phyloP scores from a whole-genome alignment of 2,888 invertebrate species.

The Escarpia spicata region DNA sequence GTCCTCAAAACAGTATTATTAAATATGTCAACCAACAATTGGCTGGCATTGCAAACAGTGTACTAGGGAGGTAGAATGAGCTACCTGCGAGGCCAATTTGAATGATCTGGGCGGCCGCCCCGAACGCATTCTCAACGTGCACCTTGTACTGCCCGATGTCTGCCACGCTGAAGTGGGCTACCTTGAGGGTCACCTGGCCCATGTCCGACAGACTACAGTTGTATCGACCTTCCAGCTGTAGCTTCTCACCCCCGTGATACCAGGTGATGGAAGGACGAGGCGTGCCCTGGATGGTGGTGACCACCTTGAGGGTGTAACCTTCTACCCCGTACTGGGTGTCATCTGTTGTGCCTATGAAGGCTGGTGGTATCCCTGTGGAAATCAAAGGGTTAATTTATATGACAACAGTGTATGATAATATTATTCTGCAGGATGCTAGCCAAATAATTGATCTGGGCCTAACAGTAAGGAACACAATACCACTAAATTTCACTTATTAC shows the following conservation, averaged over 20 bases:
- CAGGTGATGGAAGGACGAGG: constrained; percentile 94
- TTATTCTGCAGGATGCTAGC: neutral
- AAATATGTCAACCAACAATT: neutral
- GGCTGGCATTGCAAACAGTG: neutral
- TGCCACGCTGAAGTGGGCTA: constrained; percentile 69
- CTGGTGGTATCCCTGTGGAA: constrained; percentile 39
- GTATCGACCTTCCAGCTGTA: constrained; percentile 46
- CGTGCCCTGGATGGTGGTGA: constrained; percentile 95
- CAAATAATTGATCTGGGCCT: neutral
- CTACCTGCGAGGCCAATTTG: constrained; percentile 80
- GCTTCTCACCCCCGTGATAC: constrained; percentile 81
- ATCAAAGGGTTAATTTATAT: neutral
- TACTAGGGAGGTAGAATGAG: neutral
- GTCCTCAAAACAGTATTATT: too few relatives aligned
- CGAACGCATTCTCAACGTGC: constrained; percentile 92
- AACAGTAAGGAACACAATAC: neutral
- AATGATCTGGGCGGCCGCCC: constrained; percentile 88
- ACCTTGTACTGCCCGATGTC: constrained; percentile 96
- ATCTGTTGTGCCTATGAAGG: constrained; percentile 76
- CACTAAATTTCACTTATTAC: neutral
- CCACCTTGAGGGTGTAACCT: constrained; percentile 87
- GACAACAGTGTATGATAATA: neutral
- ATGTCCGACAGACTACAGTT: constrained; percentile 68
- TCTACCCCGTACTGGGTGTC: constrained; percentile 92
- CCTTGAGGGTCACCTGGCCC: constrained; percentile 67